Conservation (phyloP, 2,888 invertebrate species). For the Tipula lateralis region DNA sequence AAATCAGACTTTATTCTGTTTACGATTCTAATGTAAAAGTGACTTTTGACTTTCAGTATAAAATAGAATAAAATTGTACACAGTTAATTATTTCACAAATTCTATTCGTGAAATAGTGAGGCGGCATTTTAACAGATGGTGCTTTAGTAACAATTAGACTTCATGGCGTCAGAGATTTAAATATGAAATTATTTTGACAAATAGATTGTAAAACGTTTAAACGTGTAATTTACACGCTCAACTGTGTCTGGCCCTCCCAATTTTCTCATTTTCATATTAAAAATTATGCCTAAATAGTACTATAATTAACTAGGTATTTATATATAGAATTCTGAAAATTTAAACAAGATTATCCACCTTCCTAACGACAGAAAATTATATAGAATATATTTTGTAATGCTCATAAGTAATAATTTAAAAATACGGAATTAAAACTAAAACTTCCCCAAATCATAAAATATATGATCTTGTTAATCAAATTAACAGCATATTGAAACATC, state of each 20-base stretch:
- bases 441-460: neutral
- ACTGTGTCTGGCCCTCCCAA: neutral
- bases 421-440: neutral
- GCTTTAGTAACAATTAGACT: too few relatives aligned
- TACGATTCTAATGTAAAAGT: too few relatives aligned
- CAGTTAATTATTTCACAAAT: too few relatives aligned
- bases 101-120: too few relatives aligned
- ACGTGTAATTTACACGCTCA: too few relatives aligned
- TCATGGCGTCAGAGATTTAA: too few relatives aligned
- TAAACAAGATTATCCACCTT: neutral
- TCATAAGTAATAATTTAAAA: neutral
- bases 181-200: too few relatives aligned
- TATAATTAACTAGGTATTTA: neutral
- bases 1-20: too few relatives aligned
- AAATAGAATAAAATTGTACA: too few relatives aligned
- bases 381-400: neutral
- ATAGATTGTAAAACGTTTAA: too few relatives aligned
- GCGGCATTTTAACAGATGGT: too few relatives aligned
- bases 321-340: neutral
- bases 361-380: neutral
- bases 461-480: constrained; percentile 3
- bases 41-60: too few relatives aligned
- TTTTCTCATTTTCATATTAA: neutral
- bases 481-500: neutral
- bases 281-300: neutral